Evolutionary conservation across 2,113 vertebrate species (phyloP).

Genomic region (Gopherus flavomarginatus): DNA sequence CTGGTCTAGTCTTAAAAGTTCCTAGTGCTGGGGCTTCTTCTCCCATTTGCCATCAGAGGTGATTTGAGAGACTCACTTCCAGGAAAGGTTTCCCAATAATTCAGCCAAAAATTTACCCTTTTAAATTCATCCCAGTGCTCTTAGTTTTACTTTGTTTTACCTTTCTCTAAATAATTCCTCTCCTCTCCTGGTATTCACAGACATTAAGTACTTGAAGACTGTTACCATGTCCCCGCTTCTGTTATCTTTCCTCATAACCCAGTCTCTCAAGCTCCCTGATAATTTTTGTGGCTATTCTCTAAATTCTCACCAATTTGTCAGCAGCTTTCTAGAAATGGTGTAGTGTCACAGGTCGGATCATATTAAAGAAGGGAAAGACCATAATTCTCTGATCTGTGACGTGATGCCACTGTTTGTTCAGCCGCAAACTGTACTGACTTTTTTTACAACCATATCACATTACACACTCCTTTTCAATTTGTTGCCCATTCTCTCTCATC

Average conservation of each 20-base stretch:
- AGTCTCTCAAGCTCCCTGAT: neutral
- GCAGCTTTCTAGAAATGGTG: neutral
- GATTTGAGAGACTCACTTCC: neutral
- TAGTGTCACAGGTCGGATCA: neutral
- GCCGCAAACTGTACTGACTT: neutral
- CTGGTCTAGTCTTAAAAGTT: neutral
- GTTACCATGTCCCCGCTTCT: neutral
- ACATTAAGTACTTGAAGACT: neutral
- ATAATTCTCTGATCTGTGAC: neutral
- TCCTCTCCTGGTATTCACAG: neutral
- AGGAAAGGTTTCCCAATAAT: neutral
- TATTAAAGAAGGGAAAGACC: neutral
- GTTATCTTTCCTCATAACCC: neutral
- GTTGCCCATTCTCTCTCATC: neutral
- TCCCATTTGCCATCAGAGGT: neutral
- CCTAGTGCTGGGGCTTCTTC: neutral
- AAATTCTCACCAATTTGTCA: neutral
- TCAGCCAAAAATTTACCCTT: neutral
- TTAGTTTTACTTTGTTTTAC: neutral
- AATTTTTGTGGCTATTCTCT: neutral
- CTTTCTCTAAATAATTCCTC: neutral
- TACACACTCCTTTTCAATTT: neutral
- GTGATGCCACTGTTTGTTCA: neutral
- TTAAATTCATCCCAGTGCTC: neutral
- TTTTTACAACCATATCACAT: neutral